phyloP scores from a whole-genome alignment of 2,113 vertebrate genomes.

The Abramis brama region DNA sequence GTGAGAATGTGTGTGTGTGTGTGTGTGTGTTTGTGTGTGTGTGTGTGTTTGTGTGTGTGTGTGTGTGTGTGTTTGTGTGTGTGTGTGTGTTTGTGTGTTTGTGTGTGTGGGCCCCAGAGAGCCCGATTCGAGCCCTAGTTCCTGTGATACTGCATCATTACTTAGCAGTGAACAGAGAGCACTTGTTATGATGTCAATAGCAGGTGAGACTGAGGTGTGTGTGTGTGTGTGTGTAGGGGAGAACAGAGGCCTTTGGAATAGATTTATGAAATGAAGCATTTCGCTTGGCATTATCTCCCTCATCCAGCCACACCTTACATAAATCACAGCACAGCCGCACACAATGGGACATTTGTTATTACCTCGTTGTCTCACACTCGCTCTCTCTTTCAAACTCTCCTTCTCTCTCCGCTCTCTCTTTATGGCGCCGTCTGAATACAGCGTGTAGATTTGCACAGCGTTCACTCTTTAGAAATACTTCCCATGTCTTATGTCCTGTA shows the following conservation, averaged over 20 bases:
- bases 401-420: slow-evolving; percentile 25
- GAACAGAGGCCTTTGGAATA: slow-evolving; percentile 73
- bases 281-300: slow-evolving; percentile 89
- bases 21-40: background rate
- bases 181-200: slow-evolving; percentile 77
- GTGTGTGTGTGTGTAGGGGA: slow-evolving; percentile 69
- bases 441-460: background rate
- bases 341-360: slow-evolving; percentile 80
- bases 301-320: slow-evolving; percentile 85
- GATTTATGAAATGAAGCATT: slow-evolving; percentile 93
- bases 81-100: background rate
- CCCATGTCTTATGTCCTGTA: background rate
- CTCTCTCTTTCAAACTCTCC: slow-evolving; percentile 26
- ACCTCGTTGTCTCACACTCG: slow-evolving; percentile 51
- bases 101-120: slow-evolving; percentile 70
- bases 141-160: slow-evolving; percentile 78
- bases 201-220: slow-evolving; percentile 86
- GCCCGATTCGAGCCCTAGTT: slow-evolving; percentile 62
- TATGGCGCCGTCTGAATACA: background rate
- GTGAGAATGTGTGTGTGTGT: background rate
- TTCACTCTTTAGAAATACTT: slow-evolving; percentile 14
- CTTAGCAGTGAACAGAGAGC: slow-evolving; percentile 79
- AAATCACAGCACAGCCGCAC: slow-evolving; percentile 80
- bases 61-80: background rate
- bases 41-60: background rate